Base-by-base conservation (phyloP, 1,140 invertebrate species). In the Uloborus diversus region DNA sequence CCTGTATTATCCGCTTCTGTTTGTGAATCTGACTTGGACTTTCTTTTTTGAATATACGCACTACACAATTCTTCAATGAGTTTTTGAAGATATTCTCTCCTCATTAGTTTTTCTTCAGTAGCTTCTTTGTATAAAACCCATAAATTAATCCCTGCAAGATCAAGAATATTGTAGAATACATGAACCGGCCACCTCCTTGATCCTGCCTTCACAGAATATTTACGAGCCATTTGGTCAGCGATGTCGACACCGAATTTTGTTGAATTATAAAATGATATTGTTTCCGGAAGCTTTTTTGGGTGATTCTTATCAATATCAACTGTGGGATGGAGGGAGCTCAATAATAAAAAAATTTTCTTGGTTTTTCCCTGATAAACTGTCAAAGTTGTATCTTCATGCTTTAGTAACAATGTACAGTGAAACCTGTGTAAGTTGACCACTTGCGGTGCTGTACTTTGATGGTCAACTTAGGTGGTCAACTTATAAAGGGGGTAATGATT, bases 81-180 rank as follows among this genome's bases (percentile, higher is more conserved):
- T n/a, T n/a, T n/a, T n/a, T n/a, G n/a, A n/a, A n/a, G n/a, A n/a
- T n/a, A n/a, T n/a, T n/a, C n/a, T n/a, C n/a, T n/a, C n/a, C n/a
- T n/a, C n/a, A n/a, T n/a, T n/a, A n/a, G n/a, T n/a, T 53, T 53
- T 53, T 53, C 23, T n/a, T 20, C 49, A 53, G 49, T 53, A 53
- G 23, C 49, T 53, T 53, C 20, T 53, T 53, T 53, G 49, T 53
- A 53, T 53, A 14, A 53, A 53, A 53, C 23, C 49, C 49, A 53
- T 53, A 20, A 53, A 53, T 51, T 51, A 51, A 51, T 53, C 0
- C 20, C n/a, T 3, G 49, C 13, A 53, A 53, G 49, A 53, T 80
- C 79, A 14, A 80, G 23, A 35, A 80, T 75, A 51, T 73, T 80
- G 69, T 80, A 73, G n/a, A 80, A 73, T 17, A 73, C 53, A 37